Conservation (phyloP, 2,797 vertebrate genomes). For the Choloepus didactylus region DNA sequence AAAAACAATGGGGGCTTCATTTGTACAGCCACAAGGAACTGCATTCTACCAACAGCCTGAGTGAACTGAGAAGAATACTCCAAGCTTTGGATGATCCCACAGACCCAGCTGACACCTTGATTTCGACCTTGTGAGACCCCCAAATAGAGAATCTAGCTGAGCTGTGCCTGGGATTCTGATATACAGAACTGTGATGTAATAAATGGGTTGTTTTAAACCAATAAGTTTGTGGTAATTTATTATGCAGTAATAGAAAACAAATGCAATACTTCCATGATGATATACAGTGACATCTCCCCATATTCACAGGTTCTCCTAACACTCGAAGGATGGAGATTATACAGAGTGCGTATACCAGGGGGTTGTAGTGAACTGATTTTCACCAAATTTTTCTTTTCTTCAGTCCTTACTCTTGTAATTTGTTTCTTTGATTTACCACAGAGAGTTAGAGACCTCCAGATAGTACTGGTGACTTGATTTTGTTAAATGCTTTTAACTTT, state of each 20-base stretch:
- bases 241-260: conserved; percentile 9
- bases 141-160: neutral
- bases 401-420: neutral
- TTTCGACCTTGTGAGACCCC: neutral
- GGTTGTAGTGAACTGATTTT: neutral
- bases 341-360: neutral
- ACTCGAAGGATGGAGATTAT: neutral
- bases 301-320: neutral
- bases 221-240: conserved; percentile 5
- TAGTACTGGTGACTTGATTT: neutral
- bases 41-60: neutral
- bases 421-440: neutral
- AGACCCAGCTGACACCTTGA: neutral
- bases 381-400: neutral
- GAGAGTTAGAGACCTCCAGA: neutral
- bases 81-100: neutral
- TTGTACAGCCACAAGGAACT: neutral
- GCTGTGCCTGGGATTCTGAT: neutral
- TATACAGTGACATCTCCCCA: neutral
- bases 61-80: neutral
- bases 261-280: neutral
- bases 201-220: conserved; percentile 5
- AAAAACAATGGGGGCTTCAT: neutral
- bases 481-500: conserved; percentile 14
- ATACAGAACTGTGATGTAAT: neutral